These are phyloP conservation scores for Harpagoxenus sublaevis DNA, from an alignment of 2,888 invertebrate species.

Conservation along the genomic window DNA sequence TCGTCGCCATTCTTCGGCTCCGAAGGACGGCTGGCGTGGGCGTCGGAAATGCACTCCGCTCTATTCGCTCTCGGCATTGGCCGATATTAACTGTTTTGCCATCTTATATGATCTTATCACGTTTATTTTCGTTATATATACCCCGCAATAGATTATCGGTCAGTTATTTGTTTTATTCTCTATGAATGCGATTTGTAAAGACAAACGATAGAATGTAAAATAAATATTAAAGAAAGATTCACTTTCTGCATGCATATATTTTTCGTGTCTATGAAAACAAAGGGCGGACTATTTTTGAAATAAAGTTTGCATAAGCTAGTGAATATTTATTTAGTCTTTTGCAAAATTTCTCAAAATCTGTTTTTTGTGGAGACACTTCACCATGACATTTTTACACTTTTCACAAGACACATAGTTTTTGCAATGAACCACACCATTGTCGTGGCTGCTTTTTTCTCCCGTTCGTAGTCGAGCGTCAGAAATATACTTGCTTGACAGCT, in stretches of 20 bases:
- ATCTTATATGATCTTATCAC: slow-evolving; percentile 17
- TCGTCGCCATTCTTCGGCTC: slow-evolving; percentile 14
- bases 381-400: not conserved
- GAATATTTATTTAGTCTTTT: not conserved
- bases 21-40: slow-evolving; percentile 36
- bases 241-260: not conserved
- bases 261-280: not conserved
- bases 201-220: not conserved
- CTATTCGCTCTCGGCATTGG: slow-evolving; percentile 2
- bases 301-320: not conserved
- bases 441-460: not conserved
- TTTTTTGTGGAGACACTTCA: not conserved
- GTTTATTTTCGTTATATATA: not conserved
- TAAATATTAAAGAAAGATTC: not conserved
- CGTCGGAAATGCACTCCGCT: slow-evolving; percentile 59
- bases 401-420: not conserved
- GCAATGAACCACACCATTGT: not conserved
- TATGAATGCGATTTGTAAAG: not conserved
- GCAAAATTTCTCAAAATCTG: not conserved
- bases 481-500: slow-evolving; percentile 47
- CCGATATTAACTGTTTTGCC: slow-evolving; percentile 5
- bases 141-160: not conserved
- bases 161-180: not conserved
- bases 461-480: slow-evolving; percentile 10
- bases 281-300: not conserved